Evolutionary conservation across 1,140 invertebrate species (phyloP).

Genomic region (Brachionus koreanus): DNA sequence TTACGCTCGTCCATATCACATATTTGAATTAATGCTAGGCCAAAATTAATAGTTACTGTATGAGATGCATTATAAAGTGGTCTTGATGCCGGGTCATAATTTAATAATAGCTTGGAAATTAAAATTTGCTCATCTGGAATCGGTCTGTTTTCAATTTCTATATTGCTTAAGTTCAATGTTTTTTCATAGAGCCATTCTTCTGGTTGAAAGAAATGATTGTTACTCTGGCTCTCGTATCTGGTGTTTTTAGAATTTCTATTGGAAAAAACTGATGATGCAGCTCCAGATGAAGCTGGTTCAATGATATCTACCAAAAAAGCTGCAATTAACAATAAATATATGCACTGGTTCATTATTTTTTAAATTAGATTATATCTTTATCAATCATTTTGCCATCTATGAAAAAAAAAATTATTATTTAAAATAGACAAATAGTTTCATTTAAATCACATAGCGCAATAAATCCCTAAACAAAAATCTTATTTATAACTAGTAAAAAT

Average conservation of each 20-base stretch:
- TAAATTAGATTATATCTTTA: background rate
- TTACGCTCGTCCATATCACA: conserved; percentile 91
- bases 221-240: background rate
- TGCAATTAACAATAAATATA: background rate
- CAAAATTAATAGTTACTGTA: conserved; percentile 89
- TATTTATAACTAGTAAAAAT: no score
- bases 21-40: conserved; percentile 96
- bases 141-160: conserved; percentile 59
- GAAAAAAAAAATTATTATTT: no score
- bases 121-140: conserved; percentile 83
- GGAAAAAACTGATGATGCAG: conserved; percentile 5
- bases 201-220: background rate
- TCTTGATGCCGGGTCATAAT: conserved; percentile 92
- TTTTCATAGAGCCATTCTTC: conserved; percentile 19
- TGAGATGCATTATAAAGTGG: conserved; percentile 96
- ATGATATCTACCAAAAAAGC: background rate
- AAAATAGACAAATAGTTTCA: no score
- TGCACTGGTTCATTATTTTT: background rate
- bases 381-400: background rate
- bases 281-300: background rate
- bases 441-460: no score
- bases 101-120: conserved; percentile 81
- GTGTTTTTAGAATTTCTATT: conserved; percentile 1
- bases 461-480: no score
- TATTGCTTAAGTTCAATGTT: background rate